Base-by-base conservation (phyloP, 2,888 invertebrate genomes). In the Eurois occulta region DNA sequence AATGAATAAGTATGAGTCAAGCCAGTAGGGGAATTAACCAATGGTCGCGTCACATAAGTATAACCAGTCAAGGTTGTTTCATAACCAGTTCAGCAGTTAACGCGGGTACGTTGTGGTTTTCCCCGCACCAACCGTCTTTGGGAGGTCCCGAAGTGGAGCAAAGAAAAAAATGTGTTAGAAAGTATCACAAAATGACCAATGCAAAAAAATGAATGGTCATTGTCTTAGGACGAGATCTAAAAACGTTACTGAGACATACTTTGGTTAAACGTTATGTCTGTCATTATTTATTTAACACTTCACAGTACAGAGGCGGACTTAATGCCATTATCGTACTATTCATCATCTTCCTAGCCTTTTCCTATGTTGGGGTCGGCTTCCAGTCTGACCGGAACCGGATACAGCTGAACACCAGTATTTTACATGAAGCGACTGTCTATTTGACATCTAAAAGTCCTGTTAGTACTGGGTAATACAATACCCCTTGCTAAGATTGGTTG, bases 1-100 rank as follows among this genome's bases (percentile, higher is more conserved):
- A 24, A 48, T 55, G 52, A 60, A 43, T 64, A 67, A 67, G 58
- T 41, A 74, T 82, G 68, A 79, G 71, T 41, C 46, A 71, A 24
- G n/a, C 16, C 11, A 35, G 32, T 7, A n/a, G 13, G 83, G 62
- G 41, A 70, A 74, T 75, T 72, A 58, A 79, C 65, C 35, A 75
- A 84, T 7, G 16, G 28, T 43, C 35, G 28, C 72, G 67, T 71
- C 43, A 68, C 64, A 13, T 72, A 78, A 68, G n/a, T 46, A 43
- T 43, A 46, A 67, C 52, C 35, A 71, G 24, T 43, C 58, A 66
- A 43, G 35, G 32, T 73, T 35, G 46, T 70, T 80, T 72, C 84
- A 69, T 71, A 83, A 83, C 80, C 46, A 60, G 70, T 73, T 71
- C n/a, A 76, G 43, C 38, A 32, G 48, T 72, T 71, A 79, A 79